Evolutionary conservation across 2,888 invertebrate genomes (phyloP).

Genomic region (Stenurella melanura): DNA sequence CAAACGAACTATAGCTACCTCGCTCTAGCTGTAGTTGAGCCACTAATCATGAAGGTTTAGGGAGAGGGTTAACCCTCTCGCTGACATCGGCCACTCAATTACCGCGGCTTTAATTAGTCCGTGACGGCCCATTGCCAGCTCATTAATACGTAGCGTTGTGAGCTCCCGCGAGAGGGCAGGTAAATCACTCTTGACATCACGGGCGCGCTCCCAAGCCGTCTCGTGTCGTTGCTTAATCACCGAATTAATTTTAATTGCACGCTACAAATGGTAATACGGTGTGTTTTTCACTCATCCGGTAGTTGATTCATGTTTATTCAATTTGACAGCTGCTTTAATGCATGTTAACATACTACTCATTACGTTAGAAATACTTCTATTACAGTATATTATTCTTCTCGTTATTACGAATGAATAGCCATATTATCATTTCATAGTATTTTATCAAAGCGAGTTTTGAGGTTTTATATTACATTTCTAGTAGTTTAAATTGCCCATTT

Average conservation of each 20-base stretch:
- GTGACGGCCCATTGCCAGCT: constrained; percentile 73
- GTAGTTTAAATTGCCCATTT: too few relatives aligned
- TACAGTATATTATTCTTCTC: neutral
- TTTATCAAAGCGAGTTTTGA: too few relatives aligned
- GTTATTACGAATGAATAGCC: neutral
- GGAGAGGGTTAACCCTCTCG: constrained; percentile 70
- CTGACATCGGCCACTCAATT: constrained; percentile 73
- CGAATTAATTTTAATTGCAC: constrained; percentile 70
- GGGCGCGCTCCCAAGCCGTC: constrained; percentile 60
- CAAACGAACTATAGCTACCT: constrained; percentile 25
- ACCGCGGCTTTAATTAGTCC: constrained; percentile 72
- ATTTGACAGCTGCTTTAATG: neutral
- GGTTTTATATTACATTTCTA: too few relatives aligned
- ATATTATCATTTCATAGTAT: too few relatives aligned
- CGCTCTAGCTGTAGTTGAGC: constrained; percentile 45
- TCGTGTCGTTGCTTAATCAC: constrained; percentile 69
- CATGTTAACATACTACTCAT: neutral
- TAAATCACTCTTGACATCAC: constrained; percentile 70
- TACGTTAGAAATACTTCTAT: neutral
- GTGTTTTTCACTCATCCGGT: constrained; percentile 60
- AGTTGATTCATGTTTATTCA: constrained; percentile 13
- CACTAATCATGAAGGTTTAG: constrained; percentile 69
- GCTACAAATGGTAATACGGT: constrained; percentile 65
- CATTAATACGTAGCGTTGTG: constrained; percentile 69
- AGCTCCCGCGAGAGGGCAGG: constrained; percentile 69